phyloP scores from a whole-genome alignment of 1,140 invertebrate genomes.

The Apis dorsata region DNA sequence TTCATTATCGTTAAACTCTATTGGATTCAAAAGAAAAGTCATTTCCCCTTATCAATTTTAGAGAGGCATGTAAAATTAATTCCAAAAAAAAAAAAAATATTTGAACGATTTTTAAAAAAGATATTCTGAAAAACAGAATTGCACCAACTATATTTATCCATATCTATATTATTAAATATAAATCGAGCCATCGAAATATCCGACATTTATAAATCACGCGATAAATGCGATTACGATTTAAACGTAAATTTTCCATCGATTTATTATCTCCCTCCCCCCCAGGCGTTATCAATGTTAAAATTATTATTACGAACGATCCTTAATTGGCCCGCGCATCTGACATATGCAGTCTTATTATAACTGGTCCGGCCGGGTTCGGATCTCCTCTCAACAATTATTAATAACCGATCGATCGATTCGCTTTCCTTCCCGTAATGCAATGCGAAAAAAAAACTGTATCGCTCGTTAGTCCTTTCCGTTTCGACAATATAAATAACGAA shows the following conservation, averaged over 20 bases:
- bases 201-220: background rate
- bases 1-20: background rate
- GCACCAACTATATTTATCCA: too few species aligned
- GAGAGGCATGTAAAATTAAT: too few species aligned
- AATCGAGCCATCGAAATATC: too few species aligned
- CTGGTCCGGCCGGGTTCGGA: background rate
- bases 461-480: background rate
- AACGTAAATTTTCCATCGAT: background rate
- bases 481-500: too few species aligned
- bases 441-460: background rate
- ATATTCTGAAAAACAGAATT: too few species aligned
- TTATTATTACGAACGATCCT: constrained; percentile 9
- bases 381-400: background rate
- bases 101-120: too few species aligned
- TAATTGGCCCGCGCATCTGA: background rate
- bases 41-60: too few species aligned
- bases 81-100: too few species aligned
- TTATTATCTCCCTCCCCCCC: background rate
- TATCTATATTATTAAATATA: too few species aligned
- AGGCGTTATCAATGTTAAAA: background rate
- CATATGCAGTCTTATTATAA: background rate
- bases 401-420: background rate
- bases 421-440: too few species aligned
- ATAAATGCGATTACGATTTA: background rate
- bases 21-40: too few species aligned